Evolutionary conservation across 2,797 vertebrate genomes (phyloP).

Genomic region (Leptodactylus fallax): DNA sequence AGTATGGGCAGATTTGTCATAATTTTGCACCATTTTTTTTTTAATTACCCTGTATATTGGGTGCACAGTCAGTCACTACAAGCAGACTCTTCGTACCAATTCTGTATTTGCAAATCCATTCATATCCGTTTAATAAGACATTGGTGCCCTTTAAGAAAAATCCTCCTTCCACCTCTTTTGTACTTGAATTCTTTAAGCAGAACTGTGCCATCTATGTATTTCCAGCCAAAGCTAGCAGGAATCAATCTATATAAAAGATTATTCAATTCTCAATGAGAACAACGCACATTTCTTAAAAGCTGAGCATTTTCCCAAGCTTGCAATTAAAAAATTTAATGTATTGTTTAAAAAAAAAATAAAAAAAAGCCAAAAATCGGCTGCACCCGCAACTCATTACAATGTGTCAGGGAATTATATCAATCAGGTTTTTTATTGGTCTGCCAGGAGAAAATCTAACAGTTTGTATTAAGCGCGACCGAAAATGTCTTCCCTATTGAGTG

Average conservation of each 20-base stretch:
- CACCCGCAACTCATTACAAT: conserved; percentile 69
- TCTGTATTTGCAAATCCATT: background rate
- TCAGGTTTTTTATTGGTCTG: conserved; percentile 76
- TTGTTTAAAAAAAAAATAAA: conserved; percentile 57
- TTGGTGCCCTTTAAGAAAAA: background rate
- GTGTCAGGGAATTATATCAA: conserved; percentile 72
- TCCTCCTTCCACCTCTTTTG: background rate
- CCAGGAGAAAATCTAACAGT: conserved; percentile 62
- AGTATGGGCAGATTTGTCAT: too few relatives aligned
- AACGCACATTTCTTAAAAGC: conserved; percentile 14
- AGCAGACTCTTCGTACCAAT: background rate
- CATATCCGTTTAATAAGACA: too few relatives aligned
- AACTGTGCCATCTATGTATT: background rate
- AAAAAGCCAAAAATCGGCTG: conserved; percentile 59
- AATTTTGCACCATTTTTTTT: too few relatives aligned
- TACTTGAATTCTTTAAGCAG: background rate
- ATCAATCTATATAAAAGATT: conserved; percentile 24
- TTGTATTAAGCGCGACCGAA: conserved; percentile 53
- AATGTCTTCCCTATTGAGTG: conserved; percentile 68
- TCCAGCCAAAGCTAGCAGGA: background rate
- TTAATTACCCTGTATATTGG: too few relatives aligned
- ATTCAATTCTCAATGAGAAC: background rate
- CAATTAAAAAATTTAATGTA: conserved; percentile 65
- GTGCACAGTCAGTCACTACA: background rate
- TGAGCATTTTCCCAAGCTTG: conserved; percentile 47